These are phyloP conservation scores for Synergus laeviventris DNA, from an alignment of 2,888 invertebrate genomes.

Conservation along the genomic window DNA sequence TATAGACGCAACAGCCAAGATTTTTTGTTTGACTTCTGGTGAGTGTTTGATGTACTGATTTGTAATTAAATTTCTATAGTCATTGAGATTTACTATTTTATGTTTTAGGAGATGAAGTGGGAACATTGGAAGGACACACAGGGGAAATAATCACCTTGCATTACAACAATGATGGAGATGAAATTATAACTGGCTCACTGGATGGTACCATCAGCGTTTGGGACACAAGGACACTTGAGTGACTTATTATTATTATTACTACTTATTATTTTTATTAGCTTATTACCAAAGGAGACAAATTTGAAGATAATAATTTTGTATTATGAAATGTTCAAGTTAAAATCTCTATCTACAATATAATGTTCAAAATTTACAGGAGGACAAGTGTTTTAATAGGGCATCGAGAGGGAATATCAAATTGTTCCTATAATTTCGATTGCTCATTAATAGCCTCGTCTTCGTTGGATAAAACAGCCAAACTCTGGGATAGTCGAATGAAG, in stretches of 20 bases:
- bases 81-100: background rate
- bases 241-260: conserved; percentile 56
- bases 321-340: no score
- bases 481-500: conserved; percentile 83
- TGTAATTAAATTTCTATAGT: background rate
- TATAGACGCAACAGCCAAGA: conserved; percentile 85
- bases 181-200: conserved; percentile 87
- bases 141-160: conserved; percentile 86
- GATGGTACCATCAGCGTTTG: conserved; percentile 86
- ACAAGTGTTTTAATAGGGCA: conserved; percentile 81
- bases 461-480: conserved; percentile 82
- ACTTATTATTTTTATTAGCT: no score
- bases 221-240: conserved; percentile 84
- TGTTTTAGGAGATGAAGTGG: conserved; percentile 79
- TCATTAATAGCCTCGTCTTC: conserved; percentile 83
- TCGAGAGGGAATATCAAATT: conserved; percentile 83
- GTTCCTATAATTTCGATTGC: conserved; percentile 83
- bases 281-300: no score
- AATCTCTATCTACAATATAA: no score
- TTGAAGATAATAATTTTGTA: no score
- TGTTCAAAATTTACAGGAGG: conserved; percentile 74
- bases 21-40: conserved; percentile 85
- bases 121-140: conserved; percentile 82
- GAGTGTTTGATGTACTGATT: conserved; percentile 34
- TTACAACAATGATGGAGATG: conserved; percentile 83